These are phyloP conservation scores for Leucoptera coffeella DNA, from an alignment of 2,888 invertebrate genomes.

Conservation along the genomic window DNA sequence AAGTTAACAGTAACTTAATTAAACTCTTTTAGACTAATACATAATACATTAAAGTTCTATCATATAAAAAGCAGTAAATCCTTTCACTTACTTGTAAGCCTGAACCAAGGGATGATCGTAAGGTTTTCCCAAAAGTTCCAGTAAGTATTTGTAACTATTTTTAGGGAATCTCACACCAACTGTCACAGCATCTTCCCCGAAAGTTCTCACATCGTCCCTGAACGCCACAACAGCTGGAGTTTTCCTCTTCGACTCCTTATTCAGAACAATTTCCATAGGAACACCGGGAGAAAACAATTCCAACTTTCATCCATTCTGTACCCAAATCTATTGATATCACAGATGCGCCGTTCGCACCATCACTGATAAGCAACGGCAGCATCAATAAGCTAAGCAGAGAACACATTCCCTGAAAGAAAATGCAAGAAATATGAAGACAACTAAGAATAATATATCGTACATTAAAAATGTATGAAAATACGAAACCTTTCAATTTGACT, in stretches of 20 bases:
- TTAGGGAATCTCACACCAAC: constrained; percentile 85
- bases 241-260: constrained; percentile 96
- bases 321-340: constrained; percentile 99
- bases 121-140: constrained; percentile 88
- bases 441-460: neutral
- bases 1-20: too few relatives aligned
- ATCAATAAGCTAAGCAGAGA: constrained; percentile 24
- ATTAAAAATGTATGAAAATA: constrained; percentile 8
- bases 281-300: constrained; percentile 85
- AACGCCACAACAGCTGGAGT: constrained; percentile 87
- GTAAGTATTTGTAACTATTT: constrained; percentile 78
- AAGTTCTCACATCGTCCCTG: constrained; percentile 80
- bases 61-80: neutral
- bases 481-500: constrained; percentile 5
- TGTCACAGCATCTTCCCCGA: constrained; percentile 90
- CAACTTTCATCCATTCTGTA: constrained; percentile 93
- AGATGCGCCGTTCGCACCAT: constrained; percentile 57
- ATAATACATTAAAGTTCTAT: too few relatives aligned
- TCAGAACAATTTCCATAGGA: constrained; percentile 98
- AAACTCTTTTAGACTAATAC: too few relatives aligned
- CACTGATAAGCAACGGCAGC: constrained; percentile 26
- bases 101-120: constrained; percentile 87
- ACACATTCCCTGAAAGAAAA: constrained; percentile 38
- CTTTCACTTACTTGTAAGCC: constrained; percentile 57
- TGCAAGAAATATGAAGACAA: constrained; percentile 10